Base-by-base conservation (phyloP, 2,797 vertebrate species). In the Crenichthys baileyi region DNA sequence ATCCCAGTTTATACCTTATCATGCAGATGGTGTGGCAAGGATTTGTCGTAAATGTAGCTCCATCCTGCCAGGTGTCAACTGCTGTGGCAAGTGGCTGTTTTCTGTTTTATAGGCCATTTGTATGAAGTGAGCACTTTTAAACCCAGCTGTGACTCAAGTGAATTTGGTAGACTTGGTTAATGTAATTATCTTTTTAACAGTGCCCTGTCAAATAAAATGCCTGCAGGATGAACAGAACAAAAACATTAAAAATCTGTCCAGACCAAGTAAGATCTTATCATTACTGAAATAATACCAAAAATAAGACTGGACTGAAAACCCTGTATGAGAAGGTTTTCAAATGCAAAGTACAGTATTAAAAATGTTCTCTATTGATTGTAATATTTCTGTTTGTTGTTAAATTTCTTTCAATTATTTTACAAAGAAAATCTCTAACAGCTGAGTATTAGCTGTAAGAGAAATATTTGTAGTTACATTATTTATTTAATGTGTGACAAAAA, bases 1-100 rank as follows among this genome's bases (percentile, higher is more conserved):
- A 92, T 91, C 82, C 87, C 63, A 26, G 75, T 88, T 91, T 86
- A 87, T 87, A 79, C 75, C 85, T 85, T 77, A 78, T 84, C 83
- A 72, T 85, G 81, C 88, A 91, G 87, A 90, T 88, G 91, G 85
- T 18, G 51, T 87, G 83, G 78, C 73, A 80, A 83, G 86, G 86
- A 72, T 84, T 79, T 74, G 81, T 87, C 79, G 75, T 84, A 84
- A 91, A 91, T 8, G 76, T 72, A 51, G 81, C 89, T 86, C 78
- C 73, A 79, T 90, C 76, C 70, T 79, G 72, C 81, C 85, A 86
- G 81, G 82, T 87, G 89, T 90, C 87, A 84, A 85, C 85, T 80
- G 72, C 68, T 82, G 73, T 82, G 79, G 60, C 72, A 63, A 55
- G 78, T 46, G 73, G 73, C 83, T 82, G 75, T 63, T 85, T 84